Evolutionary conservation across 2,888 invertebrate genomes (phyloP), one percentile per base, ranked within the genome.

Genomic region (Flexamia atlantica): DNA sequence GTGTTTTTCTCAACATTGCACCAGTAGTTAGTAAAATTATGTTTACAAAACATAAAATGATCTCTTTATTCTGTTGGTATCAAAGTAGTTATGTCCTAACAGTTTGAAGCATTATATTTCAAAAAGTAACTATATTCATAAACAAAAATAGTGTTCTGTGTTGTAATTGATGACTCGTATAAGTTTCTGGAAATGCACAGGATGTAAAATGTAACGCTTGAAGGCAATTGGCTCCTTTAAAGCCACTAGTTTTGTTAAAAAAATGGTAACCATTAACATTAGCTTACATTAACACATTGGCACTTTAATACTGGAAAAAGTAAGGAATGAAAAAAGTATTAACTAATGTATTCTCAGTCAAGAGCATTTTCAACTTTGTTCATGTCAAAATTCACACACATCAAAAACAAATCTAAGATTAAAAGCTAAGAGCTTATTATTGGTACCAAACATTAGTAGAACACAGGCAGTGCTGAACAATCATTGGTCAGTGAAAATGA

Each of bases 221-320:
- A 12, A 12, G 46, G n/a, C 2, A 17, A 17, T 12, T 46, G 46
- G 12, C 46, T 46, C 46, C 4, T 46, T 46, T 12, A 46, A 3
- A 46, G n/a, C 46, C 17, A 46, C 3, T 46, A 46, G 46, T 46
- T 46, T 46, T 53, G 53, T 23, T 53, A 23, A 5, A 53, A 23
- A 53, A 46, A 64, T 64, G 64, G 64, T 64, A 64, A 64, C 64
- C 30, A 28, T 30, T 14, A 28, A 1, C 17, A 9, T 28, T 28
- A 64, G 64, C 30, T 64, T 64, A 3, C 28, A 12, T 17, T 28
- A 23, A 53, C 23, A 4, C 10, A 14, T 64, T 64, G 64, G 64
- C 64, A 64, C 64, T 64, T 28, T 23, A 64, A 64, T 64, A 64
- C 64, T 64, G 64, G 17, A 57, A 50, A 50, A 57, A 2, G 23